These are phyloP conservation scores for Saturnia pavonia DNA, from an alignment of 2,888 invertebrate genomes.

Conservation along the genomic window DNA sequence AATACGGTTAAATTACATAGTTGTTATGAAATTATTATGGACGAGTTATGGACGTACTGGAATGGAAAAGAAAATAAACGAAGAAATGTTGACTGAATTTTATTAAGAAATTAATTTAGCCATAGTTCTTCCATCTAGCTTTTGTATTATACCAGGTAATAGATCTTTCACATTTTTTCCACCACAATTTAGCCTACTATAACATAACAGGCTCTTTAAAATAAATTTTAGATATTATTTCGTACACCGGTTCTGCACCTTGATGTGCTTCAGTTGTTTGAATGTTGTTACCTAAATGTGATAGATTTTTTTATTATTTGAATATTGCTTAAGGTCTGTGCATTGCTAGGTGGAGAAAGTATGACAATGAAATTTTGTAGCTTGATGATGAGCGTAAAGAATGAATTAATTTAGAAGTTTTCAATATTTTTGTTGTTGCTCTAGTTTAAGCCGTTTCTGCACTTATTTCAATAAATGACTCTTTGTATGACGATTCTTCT, in stretches of 20 bases:
- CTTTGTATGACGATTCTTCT: not conserved
- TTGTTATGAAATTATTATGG: no score
- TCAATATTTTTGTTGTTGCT: not conserved
- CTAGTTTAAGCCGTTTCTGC: not conserved
- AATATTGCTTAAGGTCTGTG: not conserved
- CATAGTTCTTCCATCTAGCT: conserved; percentile 13
- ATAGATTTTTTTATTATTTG: no score
- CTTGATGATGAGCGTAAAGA: not conserved
- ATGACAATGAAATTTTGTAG: not conserved
- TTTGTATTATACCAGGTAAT: conserved; percentile 37
- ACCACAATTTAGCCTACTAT: conserved; percentile 24
- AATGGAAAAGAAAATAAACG: conserved; percentile 14
- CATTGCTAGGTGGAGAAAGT: not conserved
- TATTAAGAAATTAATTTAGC: conserved; percentile 21
- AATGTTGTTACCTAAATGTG: not conserved
- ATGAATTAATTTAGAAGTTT: not conserved
- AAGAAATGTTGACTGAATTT: not conserved
- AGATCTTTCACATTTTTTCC: conserved; percentile 39
- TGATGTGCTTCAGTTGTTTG: not conserved
- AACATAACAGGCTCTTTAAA: not conserved
- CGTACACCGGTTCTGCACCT: not conserved
- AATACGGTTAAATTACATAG: no score
- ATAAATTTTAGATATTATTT: not conserved
- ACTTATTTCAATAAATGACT: not conserved
- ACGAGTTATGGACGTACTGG: not conserved